Evolutionary conservation across 1,140 invertebrate genomes (phyloP).

Genomic region (Sarcophaga bullata): DNA sequence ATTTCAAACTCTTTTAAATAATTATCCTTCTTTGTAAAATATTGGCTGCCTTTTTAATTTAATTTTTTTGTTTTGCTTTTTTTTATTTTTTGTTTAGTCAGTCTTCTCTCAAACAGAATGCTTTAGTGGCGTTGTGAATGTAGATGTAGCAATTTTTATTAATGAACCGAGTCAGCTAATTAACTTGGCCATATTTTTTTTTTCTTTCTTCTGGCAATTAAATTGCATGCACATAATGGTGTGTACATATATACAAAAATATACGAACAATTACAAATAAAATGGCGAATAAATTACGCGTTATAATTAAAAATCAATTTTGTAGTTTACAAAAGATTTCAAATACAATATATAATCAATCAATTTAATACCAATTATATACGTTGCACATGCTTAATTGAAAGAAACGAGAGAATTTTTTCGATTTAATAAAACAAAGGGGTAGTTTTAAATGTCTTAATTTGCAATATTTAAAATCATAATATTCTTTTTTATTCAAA

Average conservation of each 20-base stretch:
- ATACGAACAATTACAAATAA: background rate
- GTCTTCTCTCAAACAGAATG: background rate
- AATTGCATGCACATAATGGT: background rate
- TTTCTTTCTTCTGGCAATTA: too few relatives aligned
- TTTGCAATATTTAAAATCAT: too few relatives aligned
- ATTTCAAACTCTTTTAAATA: background rate
- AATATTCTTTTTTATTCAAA: too few relatives aligned
- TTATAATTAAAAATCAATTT: constrained; percentile 16
- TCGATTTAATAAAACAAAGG: background rate
- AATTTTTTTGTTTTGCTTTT: background rate
- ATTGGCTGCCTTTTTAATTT: background rate
- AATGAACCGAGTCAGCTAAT: constrained; percentile 11
- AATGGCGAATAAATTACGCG: background rate
- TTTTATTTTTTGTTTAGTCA: background rate
- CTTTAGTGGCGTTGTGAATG: background rate
- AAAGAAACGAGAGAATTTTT: background rate
- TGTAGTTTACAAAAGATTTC: background rate
- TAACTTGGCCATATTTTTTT: constrained; percentile 4
- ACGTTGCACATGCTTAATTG: background rate
- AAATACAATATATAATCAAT: background rate
- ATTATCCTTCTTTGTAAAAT: background rate
- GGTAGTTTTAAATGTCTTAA: background rate
- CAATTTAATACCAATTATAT: constrained; percentile 1
- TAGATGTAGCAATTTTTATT: background rate
- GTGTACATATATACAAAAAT: background rate